phyloP scores from a whole-genome alignment of 92 coral and sea anemone species.

The Desmophyllum pertusum region DNA sequence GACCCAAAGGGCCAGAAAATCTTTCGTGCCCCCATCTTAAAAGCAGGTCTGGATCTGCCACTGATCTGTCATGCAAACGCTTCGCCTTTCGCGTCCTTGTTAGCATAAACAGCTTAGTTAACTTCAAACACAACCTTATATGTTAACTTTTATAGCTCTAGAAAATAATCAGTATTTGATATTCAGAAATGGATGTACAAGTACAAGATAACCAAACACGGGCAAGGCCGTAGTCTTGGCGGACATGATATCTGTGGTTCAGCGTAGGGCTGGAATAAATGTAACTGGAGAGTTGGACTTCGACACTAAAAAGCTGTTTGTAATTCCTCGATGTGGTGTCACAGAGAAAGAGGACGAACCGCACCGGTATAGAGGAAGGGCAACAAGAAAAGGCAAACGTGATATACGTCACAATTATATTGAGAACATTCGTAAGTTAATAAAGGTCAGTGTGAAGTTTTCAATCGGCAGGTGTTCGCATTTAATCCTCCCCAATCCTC shows the following conservation, averaged over 20 bases:
- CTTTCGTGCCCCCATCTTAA: too few species aligned
- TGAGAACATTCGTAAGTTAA: background rate
- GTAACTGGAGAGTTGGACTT: slow-evolving; percentile 79
- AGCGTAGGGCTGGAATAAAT: slow-evolving; percentile 60
- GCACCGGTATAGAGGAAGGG: background rate
- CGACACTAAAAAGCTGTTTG: slow-evolving; percentile 63
- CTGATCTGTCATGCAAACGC: too few species aligned
- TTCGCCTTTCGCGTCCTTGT: too few species aligned
- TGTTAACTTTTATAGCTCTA: background rate
- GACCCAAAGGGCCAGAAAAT: too few species aligned
- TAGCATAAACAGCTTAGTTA: background rate
- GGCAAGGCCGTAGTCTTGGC: background rate
- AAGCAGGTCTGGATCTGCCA: too few species aligned
- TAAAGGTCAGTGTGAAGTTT: background rate
- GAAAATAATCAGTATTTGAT: background rate
- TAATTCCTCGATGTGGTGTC: slow-evolving; percentile 76
- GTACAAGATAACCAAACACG: background rate
- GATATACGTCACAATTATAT: background rate
- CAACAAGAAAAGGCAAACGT: slow-evolving; percentile 52
- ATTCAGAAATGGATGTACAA: slow-evolving; percentile 6
- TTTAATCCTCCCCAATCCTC: too few species aligned
- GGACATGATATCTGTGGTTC: background rate
- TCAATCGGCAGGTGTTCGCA: too few species aligned
- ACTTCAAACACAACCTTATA: background rate
- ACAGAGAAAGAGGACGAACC: slow-evolving; percentile 72